phyloP scores from a whole-genome alignment of 2,888 invertebrate genomes.

The Phymatocera aterrima region DNA sequence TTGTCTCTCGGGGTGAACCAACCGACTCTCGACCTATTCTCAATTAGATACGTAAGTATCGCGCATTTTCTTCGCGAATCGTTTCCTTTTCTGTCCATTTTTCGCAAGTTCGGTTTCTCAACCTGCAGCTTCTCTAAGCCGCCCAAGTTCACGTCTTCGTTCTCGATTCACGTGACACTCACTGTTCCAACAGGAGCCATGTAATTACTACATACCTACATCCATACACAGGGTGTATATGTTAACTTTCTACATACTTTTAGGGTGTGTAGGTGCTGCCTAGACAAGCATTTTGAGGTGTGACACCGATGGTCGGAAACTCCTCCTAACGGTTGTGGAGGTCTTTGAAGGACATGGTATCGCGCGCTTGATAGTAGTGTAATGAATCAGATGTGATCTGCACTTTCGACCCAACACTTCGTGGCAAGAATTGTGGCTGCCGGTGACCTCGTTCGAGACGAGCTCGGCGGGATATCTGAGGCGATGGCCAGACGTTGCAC shows the following conservation, averaged over 20 bases:
- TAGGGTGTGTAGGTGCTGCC: slow-evolving; percentile 11
- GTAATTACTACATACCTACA: too few relatives aligned
- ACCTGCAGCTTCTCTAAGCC: too few relatives aligned
- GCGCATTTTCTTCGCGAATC: too few relatives aligned
- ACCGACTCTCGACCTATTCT: background rate
- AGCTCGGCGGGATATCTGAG: slow-evolving; percentile 23
- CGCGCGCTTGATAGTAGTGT: background rate
- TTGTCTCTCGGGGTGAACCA: background rate
- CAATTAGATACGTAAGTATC: background rate
- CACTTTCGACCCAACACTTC: too few relatives aligned
- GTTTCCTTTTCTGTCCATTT: too few relatives aligned
- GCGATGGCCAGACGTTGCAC: slow-evolving; percentile 21
- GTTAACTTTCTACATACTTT: too few relatives aligned
- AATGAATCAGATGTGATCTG: slow-evolving; percentile 8
- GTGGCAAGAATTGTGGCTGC: slow-evolving; percentile 34
- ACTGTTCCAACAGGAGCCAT: too few relatives aligned
- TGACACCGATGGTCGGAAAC: slow-evolving; percentile 13
- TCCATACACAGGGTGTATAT: too few relatives aligned
- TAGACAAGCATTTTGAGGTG: slow-evolving; percentile 16
- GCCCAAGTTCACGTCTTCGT: too few relatives aligned
- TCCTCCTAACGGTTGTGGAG: slow-evolving; percentile 13
- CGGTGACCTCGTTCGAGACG: slow-evolving; percentile 19
- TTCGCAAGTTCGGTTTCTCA: too few relatives aligned
- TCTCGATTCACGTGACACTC: too few relatives aligned
- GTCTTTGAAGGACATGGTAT: background rate